Base-by-base conservation (phyloP, 2,797 vertebrate genomes). In the Malurus splendens region DNA sequence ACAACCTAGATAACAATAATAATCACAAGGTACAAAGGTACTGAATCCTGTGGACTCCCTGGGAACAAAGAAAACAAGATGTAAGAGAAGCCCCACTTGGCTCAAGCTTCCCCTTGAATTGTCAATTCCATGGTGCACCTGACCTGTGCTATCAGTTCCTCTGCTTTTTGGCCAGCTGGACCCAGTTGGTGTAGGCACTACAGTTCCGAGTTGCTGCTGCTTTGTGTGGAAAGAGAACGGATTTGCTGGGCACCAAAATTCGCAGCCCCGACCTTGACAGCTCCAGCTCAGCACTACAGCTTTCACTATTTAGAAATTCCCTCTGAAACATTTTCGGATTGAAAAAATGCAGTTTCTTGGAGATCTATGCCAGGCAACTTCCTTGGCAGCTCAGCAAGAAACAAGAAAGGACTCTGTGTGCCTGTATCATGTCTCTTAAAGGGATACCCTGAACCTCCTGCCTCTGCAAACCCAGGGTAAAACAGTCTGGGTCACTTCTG, bases 221-320 rank as follows among this genome's bases (percentile, higher is more conserved):
- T 47, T 54, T 39, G 56, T 16, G 10, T 13, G 33, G 28, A 47
- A 61, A 57, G 44, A 57, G 57, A 73, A 57, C 8, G 0, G 2
- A 18, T n/a, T 36, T 4, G 9, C 27, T 13, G 12, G 22, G n/a
- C 18, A 44, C 38, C 0, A 0, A 64, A 54, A 42, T 10, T 9
- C 38, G n/a, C 22, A 65, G 44, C 22, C 22, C 38, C 8, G 51
- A n/a, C 18, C 30, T 23, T 8, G 44, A 11, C 4, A 36, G n/a
- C n/a, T 73, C 22, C 52, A 73, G 38, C 38, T 42, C 10, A 1
- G n/a, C 1, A 0, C n/a, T 57, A 38, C 1, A 1, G 60, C 23
- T 57, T 8, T 1, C 36, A 36, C 1, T 28, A 38, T 32, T 19
- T 27, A 18, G 13, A 44, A 73, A 82, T 44, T 73, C 27, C 18